phyloP scores from a whole-genome alignment of 1,140 invertebrate species.

The Trichonephila inaurata region DNA sequence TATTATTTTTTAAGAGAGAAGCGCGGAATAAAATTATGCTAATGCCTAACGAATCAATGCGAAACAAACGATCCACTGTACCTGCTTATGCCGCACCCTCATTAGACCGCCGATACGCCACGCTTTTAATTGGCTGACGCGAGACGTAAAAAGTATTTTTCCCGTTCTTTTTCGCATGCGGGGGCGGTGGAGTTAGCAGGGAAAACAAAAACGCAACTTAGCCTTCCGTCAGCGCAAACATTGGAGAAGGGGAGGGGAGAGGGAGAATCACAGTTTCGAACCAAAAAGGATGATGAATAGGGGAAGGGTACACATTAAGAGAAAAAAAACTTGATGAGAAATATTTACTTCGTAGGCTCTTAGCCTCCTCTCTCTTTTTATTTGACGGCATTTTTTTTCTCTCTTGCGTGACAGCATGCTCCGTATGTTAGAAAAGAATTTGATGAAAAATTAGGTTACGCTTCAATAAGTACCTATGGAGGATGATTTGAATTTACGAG shows the following conservation, averaged over 20 bases:
- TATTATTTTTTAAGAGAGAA: constrained; percentile 65
- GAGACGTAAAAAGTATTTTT: constrained; percentile 53
- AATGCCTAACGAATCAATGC: constrained; percentile 76
- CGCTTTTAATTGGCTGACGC: constrained; percentile 74
- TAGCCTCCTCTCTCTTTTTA: constrained; percentile 1
- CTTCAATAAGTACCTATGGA: not conserved
- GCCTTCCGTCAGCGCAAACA: constrained; percentile 60
- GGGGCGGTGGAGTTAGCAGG: constrained; percentile 39
- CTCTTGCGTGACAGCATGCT: constrained; percentile 25
- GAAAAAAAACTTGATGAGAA: constrained; percentile 70
- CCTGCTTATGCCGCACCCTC: constrained; percentile 76
- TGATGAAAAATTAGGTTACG: constrained; percentile 58
- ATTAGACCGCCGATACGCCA: constrained; percentile 68
- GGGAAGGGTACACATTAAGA: constrained; percentile 64
- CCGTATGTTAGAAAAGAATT: not conserved
- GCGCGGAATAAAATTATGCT: constrained; percentile 75
- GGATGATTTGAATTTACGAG: constrained; percentile 29
- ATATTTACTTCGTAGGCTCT: constrained; percentile 61
- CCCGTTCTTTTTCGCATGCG: constrained; percentile 27
- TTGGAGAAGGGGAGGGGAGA: not conserved
- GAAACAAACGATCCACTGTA: constrained; percentile 75
- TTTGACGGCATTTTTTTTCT: not conserved
- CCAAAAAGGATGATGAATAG: constrained; percentile 66
- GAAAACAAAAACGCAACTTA: constrained; percentile 61
- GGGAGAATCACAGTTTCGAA: constrained; percentile 36